Evolutionary conservation across 2,888 invertebrate species (phyloP), one percentile per base, ranked within the genome.

Genomic region (Suillia variegata): DNA sequence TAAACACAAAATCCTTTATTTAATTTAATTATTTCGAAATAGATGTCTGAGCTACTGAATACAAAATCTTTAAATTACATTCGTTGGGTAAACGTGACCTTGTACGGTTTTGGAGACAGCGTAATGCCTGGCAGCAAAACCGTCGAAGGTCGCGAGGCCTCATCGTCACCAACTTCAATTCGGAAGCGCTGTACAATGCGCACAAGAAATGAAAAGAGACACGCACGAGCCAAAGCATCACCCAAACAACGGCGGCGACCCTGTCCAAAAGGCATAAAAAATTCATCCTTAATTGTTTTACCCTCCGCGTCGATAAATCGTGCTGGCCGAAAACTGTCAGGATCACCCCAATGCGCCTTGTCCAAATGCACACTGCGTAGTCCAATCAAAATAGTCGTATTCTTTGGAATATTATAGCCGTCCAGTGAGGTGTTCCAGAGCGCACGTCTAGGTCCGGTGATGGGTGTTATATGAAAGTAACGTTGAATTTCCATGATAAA

Each of bases 161-260:
- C 83, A 0, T 83, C 80, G 2, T 63, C 65, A 1, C 70, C 69
- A 21, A 84, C 76, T 49, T 78, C 70, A 15, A 89, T 70, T 17
- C 78, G 71, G 73, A 84, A 89, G 55, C 83, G 83, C 67, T 87
- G 85, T 69, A 89, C 77, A 26, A 89, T 83, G 38, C 86, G 85
- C 0, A 84, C 82, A 58, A 89, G 86, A 67, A 88, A 84, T 50
- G 88, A 78, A 71, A 88, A 89, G 6, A 89, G 74, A 62, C 87
- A 86, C 1, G 85, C 84, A 59, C 84, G 84, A 0, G 89, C 89
- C 62, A 90, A 74, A 1, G 84, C 78, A 74, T 89, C 88, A 0
- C 89, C 90, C 1, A 88, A 81, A 69, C 90, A 90, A 61, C 88
- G 84, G 69, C 89, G 82, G 68, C 83, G 84, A 2, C 89, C 89